Evolutionary conservation across 2,888 invertebrate species (phyloP).

Genomic region (Fabriciana adippe): DNA sequence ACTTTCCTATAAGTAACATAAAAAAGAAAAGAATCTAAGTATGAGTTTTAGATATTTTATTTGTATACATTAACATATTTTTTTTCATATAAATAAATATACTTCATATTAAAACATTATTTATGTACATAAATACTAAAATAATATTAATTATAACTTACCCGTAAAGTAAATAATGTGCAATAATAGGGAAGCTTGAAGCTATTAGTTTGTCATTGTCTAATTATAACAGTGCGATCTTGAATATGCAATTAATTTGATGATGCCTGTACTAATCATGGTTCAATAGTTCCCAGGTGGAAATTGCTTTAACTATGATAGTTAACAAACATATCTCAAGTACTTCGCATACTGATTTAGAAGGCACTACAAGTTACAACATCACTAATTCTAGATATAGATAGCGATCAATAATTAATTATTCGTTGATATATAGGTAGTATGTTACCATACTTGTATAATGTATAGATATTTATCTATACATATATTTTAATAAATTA

Average conservation of each 20-base stretch:
- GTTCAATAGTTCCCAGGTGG: conserved; percentile 36
- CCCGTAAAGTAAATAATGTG: conserved; percentile 6
- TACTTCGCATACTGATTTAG: conserved; percentile 8
- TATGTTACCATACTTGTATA: too few relatives aligned
- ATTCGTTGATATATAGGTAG: too few relatives aligned
- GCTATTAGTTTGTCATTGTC: conserved; percentile 52
- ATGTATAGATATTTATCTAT: too few relatives aligned
- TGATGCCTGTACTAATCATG: conserved; percentile 40
- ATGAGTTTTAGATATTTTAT: too few relatives aligned
- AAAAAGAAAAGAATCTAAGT: too few relatives aligned
- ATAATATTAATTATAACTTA: too few relatives aligned
- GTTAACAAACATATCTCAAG: conserved; percentile 15
- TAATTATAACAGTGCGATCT: conserved; percentile 50
- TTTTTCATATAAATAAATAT: too few relatives aligned
- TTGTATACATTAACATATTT: too few relatives aligned
- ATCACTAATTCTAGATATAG: background rate
- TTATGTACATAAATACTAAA: too few relatives aligned
- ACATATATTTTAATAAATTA: too few relatives aligned
- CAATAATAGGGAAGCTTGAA: conserved; percentile 48
- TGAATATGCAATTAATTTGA: conserved; percentile 51
- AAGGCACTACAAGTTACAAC: background rate
- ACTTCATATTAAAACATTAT: too few relatives aligned
- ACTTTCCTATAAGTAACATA: too few relatives aligned
- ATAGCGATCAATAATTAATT: background rate
- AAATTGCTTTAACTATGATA: conserved; percentile 25